Base-by-base conservation (phyloP, 2,113 vertebrate genomes). In the Carassius carassius region DNA sequence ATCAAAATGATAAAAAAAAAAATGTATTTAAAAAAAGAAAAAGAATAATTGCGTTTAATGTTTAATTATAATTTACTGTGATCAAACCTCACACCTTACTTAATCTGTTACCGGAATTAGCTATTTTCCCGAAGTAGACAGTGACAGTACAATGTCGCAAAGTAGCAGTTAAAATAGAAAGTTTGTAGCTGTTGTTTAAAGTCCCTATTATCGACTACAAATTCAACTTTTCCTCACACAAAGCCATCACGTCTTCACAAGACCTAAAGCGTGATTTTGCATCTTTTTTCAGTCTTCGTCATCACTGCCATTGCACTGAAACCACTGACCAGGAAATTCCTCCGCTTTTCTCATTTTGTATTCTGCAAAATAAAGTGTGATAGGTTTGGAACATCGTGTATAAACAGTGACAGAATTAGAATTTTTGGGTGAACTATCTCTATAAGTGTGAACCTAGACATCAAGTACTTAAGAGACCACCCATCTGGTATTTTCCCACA, bases 391-490 rank as follows among this genome's bases (percentile, higher is more conserved):
- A 44, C 37, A 37, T 7, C 21, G 3, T 47, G 25, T 67, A 25
- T 3, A 32, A 32, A 67, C 8, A 6, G 16, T 7, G 25, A 67
- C 29, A 72, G 35, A 5, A 17, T 37, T 41, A 0, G 1, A n/a
- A n/a, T 41, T n/a, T 75, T 51, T 44, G 44, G 44, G 41, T 47
- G 6, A 49, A 25, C 72, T 47, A 47, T 44, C 72, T 41, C 32
- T 74, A 49, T 74, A 74, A 75, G 21, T 16, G 41, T 2, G 51
- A 16, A 54, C 11, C 44, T 21, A 77, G 29, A 67, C 16, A 60
- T 17, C 44, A 23, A 63, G 49, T 14, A n/a, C 32, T 11, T 74
- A 19, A 25, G 51, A 79, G 87, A 88, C 85, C 87, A 83, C 87
- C 70, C 13, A 10, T 25, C 72, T 32, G 72, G 80, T 87, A 78